These are phyloP conservation scores for Eriosoma lanigerum DNA, from an alignment of 1,140 invertebrate species.

Conservation along the genomic window DNA sequence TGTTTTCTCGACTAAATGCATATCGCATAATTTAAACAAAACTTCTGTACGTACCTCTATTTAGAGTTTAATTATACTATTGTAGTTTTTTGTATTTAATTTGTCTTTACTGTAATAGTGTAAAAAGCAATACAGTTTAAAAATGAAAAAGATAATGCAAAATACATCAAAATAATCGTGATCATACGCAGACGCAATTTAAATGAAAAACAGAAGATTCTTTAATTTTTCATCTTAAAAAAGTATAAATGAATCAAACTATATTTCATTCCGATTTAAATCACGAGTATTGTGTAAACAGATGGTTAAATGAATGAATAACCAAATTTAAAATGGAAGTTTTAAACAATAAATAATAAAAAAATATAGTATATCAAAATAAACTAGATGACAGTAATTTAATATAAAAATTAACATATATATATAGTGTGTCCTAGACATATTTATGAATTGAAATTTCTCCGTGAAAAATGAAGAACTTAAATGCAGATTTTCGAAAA, in stretches of 20 bases:
- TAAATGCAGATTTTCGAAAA: no score
- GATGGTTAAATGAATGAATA: neutral
- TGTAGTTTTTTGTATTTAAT: neutral
- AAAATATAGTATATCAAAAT: no score
- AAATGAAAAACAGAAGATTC: no score
- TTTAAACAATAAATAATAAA: constrained; percentile 14
- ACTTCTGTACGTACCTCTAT: neutral
- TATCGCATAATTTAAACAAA: constrained; percentile 24
- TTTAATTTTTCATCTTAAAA: no score
- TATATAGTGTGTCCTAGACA: no score
- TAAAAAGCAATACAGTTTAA: constrained; percentile 10
- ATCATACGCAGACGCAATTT: no score
- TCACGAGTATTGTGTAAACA: neutral
- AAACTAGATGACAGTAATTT: no score
- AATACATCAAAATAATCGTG: constrained; percentile 31
- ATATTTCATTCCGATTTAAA: no score
- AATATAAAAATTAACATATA: no score
- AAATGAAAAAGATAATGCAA: constrained; percentile 17
- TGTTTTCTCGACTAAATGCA: constrained; percentile 15
- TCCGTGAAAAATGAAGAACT: no score
- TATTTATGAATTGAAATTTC: no score
- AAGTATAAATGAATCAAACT: no score
- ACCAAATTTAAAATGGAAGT: constrained; percentile 9
- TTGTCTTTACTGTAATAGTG: neutral
- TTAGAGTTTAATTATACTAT: neutral